Conservation (phyloP, 2,113 vertebrate genomes). For the Tamias sibiricus region DNA sequence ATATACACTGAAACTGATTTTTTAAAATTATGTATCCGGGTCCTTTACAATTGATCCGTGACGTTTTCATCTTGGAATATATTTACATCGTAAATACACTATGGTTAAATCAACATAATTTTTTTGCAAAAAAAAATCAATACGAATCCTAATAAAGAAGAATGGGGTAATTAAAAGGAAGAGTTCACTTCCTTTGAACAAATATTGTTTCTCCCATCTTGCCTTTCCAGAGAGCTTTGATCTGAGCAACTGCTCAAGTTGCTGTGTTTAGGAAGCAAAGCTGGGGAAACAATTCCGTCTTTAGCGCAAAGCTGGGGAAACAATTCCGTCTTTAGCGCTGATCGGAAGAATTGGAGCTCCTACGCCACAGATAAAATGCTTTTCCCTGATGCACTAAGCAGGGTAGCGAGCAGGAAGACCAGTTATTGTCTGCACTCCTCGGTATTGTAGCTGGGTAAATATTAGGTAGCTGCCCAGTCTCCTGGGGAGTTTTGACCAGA, state of each 20-base stretch:
- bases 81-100: constrained; percentile 90
- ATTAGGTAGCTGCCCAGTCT: constrained; percentile 58
- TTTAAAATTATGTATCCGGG: constrained; percentile 91
- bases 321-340: constrained; percentile 85
- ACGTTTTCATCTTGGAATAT: constrained; percentile 89
- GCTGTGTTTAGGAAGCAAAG: constrained; percentile 82
- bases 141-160: constrained; percentile 87
- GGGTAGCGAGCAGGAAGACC: constrained; percentile 56
- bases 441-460: constrained; percentile 74
- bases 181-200: constrained; percentile 88
- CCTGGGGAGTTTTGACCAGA: constrained; percentile 2
- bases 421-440: constrained; percentile 82
- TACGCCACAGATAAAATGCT: constrained; percentile 71
- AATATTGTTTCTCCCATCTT: constrained; percentile 85
- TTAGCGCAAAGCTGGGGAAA: constrained; percentile 82
- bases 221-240: constrained; percentile 83
- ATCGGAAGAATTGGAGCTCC: constrained; percentile 77
- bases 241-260: constrained; percentile 86
- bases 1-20: constrained; percentile 91
- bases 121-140: constrained; percentile 73
- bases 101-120: constrained; percentile 86
- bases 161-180: constrained; percentile 88
- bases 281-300: constrained; percentile 84
- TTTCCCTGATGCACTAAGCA: constrained; percentile 64
- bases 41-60: constrained; percentile 91